These are phyloP conservation scores for Todiramphus chloris DNA, from an alignment of 2,113 vertebrate species.

Conservation along the genomic window DNA sequence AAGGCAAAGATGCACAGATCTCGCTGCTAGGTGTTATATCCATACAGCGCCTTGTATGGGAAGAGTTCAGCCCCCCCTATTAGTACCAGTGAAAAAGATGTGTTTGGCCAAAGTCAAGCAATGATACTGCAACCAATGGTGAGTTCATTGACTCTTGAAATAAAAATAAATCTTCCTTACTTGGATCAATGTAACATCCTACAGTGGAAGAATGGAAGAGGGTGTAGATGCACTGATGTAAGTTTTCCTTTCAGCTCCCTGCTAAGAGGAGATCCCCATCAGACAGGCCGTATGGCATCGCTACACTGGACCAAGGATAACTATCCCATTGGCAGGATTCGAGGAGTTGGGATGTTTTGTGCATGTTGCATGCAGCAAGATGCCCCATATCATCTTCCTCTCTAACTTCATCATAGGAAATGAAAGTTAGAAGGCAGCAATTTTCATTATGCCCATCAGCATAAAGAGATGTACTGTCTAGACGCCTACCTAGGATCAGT, in stretches of 20 bases:
- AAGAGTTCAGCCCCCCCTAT: not conserved
- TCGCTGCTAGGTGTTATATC: accelerated
- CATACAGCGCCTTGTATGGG: not conserved
- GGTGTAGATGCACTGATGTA: accelerated
- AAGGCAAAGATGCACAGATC: not conserved
- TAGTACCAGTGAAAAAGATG: not conserved
- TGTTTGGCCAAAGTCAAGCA: not conserved
- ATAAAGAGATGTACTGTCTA: conserved; percentile 1
- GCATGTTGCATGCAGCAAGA: accelerated
- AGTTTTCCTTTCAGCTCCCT: not conserved
- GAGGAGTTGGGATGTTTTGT: not conserved
- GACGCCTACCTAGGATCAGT: not conserved
- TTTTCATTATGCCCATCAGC: not conserved
- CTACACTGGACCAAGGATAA: not conserved
- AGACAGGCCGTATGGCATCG: no score
- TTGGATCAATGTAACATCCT: not conserved
- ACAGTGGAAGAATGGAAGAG: not conserved
- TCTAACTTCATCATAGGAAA: not conserved
- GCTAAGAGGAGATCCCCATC: not conserved
- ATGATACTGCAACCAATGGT: accelerated
- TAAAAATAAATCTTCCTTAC: not conserved
- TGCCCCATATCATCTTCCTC: not conserved
- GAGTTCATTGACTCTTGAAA: not conserved
- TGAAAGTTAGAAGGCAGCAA: not conserved
- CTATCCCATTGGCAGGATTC: accelerated